Conservation (phyloP, 1,140 invertebrate genomes). For the Araneus ventricosus region DNA sequence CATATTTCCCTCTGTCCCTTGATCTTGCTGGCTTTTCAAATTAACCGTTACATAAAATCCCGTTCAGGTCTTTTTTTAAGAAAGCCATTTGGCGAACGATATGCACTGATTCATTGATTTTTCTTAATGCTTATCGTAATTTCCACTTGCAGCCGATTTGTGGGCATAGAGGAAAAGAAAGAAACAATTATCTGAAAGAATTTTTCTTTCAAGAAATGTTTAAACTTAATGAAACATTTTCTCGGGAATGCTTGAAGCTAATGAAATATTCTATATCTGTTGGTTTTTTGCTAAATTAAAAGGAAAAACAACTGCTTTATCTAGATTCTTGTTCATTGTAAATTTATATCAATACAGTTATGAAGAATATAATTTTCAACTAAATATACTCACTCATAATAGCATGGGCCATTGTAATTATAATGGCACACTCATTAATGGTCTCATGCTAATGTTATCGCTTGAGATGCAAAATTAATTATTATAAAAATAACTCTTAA, state of each 20-base stretch:
- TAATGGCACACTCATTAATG: too few relatives aligned
- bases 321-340: too few relatives aligned
- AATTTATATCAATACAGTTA: too few relatives aligned
- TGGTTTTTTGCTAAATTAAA: background rate
- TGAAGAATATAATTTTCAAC: too few relatives aligned
- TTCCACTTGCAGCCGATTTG: background rate
- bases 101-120: constrained; percentile 12
- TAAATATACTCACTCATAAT: too few relatives aligned
- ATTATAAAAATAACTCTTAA: too few relatives aligned
- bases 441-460: too few relatives aligned
- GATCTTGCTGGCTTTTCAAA: background rate
- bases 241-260: background rate
- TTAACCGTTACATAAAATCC: background rate
- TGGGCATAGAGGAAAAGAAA: background rate
- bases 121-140: background rate
- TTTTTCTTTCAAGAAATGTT: background rate
- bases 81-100: background rate
- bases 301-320: background rate
- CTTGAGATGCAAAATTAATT: too few relatives aligned
- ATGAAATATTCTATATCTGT: background rate
- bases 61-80: background rate
- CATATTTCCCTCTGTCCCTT: background rate
- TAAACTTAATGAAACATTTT: background rate
- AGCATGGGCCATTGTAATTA: too few relatives aligned
- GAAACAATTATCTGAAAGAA: background rate